A percentile compares a stretch with the other conserved stretches of the same genome.
Evolutionary conservation across 2,113 vertebrate genomes (phyloP).

Genomic region (Hemiprocne comata): DNA sequence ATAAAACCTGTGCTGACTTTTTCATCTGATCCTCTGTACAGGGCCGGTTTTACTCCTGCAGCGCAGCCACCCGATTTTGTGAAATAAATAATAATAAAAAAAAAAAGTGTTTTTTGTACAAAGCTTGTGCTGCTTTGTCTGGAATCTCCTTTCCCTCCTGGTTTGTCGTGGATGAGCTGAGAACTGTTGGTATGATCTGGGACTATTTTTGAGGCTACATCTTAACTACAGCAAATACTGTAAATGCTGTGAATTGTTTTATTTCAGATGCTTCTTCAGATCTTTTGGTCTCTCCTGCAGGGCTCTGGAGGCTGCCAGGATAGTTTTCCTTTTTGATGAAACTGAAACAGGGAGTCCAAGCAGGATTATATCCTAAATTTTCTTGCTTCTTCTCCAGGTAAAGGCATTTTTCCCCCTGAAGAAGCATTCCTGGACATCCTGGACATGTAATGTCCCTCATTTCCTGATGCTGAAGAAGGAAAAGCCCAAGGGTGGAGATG

Average conservation of each 20-base stretch:
- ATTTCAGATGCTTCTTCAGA: background rate
- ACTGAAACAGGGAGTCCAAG: background rate
- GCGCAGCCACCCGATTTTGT: slow-evolving; percentile 61
- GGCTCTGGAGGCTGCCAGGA: accelerated
- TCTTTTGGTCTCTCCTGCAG: background rate
- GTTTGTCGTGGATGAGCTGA: background rate
- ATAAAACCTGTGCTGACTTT: slow-evolving; percentile 33
- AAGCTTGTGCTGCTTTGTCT: slow-evolving; percentile 21
- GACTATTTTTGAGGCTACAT: background rate
- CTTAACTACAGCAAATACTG: too few species aligned
- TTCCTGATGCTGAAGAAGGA: background rate
- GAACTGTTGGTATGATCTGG: accelerated
- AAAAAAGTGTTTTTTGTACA: slow-evolving; percentile 71
- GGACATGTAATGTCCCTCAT: accelerated
- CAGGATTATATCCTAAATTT: accelerated
- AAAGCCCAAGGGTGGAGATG: background rate
- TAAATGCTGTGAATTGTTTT: background rate
- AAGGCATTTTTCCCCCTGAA: background rate
- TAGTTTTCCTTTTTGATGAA: background rate
- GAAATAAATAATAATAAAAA: slow-evolving; percentile 67
- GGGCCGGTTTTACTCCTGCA: slow-evolving; percentile 63
- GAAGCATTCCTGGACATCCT: background rate
- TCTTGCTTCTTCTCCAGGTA: accelerated
- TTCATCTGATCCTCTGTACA: slow-evolving; percentile 56
- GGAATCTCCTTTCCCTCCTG: background rate